Evolutionary conservation across 2,888 invertebrate genomes (phyloP).

Genomic region (Calameuta pallipes): DNA sequence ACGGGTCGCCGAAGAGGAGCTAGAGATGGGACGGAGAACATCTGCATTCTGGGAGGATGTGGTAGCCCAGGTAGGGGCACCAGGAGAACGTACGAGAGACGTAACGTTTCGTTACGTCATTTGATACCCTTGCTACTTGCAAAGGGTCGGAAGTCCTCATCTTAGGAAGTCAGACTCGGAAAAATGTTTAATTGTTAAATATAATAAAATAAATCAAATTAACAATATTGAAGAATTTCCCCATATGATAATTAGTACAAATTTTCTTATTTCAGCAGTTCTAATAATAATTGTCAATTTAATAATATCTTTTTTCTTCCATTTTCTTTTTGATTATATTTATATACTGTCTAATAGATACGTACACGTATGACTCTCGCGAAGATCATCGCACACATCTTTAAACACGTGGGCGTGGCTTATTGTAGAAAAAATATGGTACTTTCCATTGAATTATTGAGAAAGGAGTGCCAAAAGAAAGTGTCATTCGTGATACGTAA

Average conservation of each 20-base stretch:
- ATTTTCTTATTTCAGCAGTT: not conserved
- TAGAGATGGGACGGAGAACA: slow-evolving; percentile 29
- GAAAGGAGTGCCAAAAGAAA: not conserved
- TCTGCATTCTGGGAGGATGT: slow-evolving; percentile 32
- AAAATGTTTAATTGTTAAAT: not conserved
- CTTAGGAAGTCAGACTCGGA: not conserved
- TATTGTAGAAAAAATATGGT: not conserved
- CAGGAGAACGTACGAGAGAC: slow-evolving; percentile 8
- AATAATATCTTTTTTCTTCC: not conserved
- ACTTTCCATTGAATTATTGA: not conserved
- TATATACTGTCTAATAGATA: not conserved
- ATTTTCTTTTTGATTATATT: not conserved
- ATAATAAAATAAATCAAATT: not conserved
- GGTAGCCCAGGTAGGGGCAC: slow-evolving; percentile 13
- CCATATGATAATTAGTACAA: not conserved
- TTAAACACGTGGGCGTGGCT: not conserved
- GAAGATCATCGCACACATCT: not conserved
- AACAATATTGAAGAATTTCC: not conserved
- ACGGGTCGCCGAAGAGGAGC: slow-evolving; percentile 47
- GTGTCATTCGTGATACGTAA: not conserved
- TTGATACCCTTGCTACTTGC: slow-evolving; percentile 2
- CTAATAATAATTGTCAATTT: not conserved
- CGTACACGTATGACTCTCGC: not conserved
- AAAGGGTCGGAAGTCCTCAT: slow-evolving; percentile 2
- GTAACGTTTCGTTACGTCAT: slow-evolving; percentile 12